Percentiles rank a stretch among this genome's conserved stretches.
Evolutionary conservation across 2,888 invertebrate species (phyloP).

Genomic region (Cordylochernes scorpioides): DNA sequence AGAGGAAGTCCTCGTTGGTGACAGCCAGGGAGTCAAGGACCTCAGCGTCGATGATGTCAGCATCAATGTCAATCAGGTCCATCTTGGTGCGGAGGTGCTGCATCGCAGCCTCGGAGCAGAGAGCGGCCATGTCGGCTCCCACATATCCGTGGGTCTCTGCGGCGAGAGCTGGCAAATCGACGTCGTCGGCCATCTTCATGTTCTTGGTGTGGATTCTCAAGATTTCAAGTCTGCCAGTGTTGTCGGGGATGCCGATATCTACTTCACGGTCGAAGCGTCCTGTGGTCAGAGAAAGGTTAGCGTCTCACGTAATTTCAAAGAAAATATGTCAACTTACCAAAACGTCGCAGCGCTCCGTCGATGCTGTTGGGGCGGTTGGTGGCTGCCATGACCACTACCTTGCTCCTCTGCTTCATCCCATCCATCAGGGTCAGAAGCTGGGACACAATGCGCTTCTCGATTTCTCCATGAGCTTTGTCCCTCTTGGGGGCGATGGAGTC

Average conservation of each 20-base stretch:
- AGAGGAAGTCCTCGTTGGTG: conserved; percentile 83
- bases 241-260: conserved; percentile 96
- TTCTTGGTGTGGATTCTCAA: conserved; percentile 96
- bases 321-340: conserved; percentile 41
- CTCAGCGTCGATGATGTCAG: conserved; percentile 94
- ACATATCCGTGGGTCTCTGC: conserved; percentile 97
- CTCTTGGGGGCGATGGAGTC: conserved; percentile 98
- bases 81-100: conserved; percentile 99
- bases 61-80: conserved; percentile 96
- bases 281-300: not conserved
- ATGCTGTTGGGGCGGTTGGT: conserved; percentile 97
- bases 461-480: conserved; percentile 92
- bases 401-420: conserved; percentile 91
- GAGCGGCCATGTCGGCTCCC: conserved; percentile 87
- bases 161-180: conserved; percentile 62
- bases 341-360: conserved; percentile 84
- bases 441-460: conserved; percentile 92
- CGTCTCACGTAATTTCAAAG: too few species aligned
- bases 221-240: conserved; percentile 85
- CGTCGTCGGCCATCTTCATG: conserved; percentile 93
- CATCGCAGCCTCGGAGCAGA: conserved; percentile 92
- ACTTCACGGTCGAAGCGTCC: conserved; percentile 91
- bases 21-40: conserved; percentile 86
- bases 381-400: conserved; percentile 98
- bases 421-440: conserved; percentile 96